A percentile compares a stretch with the other conserved stretches of the same genome.
Conservation (phyloP, 2,888 invertebrate species). For the Cataglyphis cursor region DNA sequence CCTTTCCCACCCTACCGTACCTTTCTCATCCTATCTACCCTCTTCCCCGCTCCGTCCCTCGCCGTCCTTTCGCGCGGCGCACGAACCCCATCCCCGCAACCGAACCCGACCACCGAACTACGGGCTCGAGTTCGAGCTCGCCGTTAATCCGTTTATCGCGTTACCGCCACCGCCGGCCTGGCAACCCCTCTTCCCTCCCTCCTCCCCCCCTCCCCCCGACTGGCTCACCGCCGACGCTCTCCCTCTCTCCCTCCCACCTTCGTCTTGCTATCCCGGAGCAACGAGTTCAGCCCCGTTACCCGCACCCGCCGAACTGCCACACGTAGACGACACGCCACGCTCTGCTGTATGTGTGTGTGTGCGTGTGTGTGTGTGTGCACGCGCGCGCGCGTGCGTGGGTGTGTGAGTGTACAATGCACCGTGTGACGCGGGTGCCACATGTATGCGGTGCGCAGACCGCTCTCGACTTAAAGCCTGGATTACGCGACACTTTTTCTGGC, state of each 20-base stretch:
- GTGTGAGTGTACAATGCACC: slow-evolving; percentile 46
- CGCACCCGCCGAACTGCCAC: slow-evolving; percentile 51
- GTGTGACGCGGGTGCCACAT: slow-evolving; percentile 49
- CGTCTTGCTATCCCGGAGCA: slow-evolving; percentile 46
- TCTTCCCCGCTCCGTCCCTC: not conserved
- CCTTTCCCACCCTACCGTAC: slow-evolving; percentile 57
- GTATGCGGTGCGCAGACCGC: slow-evolving; percentile 37
- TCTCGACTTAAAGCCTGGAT: slow-evolving; percentile 54
- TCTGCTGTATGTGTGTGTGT: not conserved
- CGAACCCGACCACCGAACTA: slow-evolving; percentile 79
- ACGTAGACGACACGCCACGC: slow-evolving; percentile 36
- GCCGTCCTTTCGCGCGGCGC: slow-evolving; percentile 42
- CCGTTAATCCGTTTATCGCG: slow-evolving; percentile 86
- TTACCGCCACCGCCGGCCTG: slow-evolving; percentile 72
- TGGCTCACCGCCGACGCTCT: slow-evolving; percentile 46
- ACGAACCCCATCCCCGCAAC: slow-evolving; percentile 70
- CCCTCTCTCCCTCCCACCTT: slow-evolving; percentile 47
- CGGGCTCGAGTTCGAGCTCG: slow-evolving; percentile 81
- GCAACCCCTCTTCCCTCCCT: slow-evolving; percentile 6
- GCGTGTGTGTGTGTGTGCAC: not conserved
- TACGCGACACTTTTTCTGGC: slow-evolving; percentile 53
- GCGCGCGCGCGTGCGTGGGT: not conserved
- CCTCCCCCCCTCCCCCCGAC: slow-evolving; percentile 2
- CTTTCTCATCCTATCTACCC: slow-evolving; percentile 24
- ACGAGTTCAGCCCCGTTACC: slow-evolving; percentile 63